Evolutionary conservation across 1,140 invertebrate species (phyloP).

Genomic region (Tenebrio molitor): DNA sequence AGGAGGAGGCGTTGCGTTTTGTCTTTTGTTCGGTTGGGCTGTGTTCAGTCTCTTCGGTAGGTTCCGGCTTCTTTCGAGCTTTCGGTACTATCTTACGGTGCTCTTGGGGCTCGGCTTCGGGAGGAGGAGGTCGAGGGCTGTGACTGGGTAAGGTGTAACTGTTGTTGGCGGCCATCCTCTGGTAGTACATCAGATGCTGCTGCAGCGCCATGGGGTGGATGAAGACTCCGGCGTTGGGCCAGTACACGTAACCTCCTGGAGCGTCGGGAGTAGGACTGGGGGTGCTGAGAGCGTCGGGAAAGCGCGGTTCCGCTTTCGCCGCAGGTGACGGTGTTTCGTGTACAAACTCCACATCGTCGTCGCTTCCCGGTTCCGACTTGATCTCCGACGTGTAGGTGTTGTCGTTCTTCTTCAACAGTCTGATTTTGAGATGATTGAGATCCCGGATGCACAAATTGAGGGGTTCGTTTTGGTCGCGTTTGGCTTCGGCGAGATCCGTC

Average conservation of each 20-base stretch:
- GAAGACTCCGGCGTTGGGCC: conserved; percentile 78
- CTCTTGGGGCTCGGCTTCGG: conserved; percentile 35
- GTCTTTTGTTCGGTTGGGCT: conserved; percentile 64
- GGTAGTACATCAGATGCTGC: conserved; percentile 80
- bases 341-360: conserved; percentile 71
- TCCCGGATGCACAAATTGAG: conserved; percentile 88
- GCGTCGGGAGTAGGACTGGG: conserved; percentile 52
- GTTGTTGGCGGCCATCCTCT: conserved; percentile 73
- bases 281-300: conserved; percentile 52
- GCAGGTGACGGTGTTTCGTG: conserved; percentile 68
- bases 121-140: conserved; percentile 55
- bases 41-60: conserved; percentile 45
- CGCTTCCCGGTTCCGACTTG: conserved; percentile 71
- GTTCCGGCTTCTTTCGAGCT: conserved; percentile 41
- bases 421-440: conserved; percentile 75
- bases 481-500: conserved; percentile 31
- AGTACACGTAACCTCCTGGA: conserved; percentile 71
- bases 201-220: conserved; percentile 81
- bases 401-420: conserved; percentile 72
- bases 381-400: conserved; percentile 72
- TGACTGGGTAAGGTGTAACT: conserved; percentile 60
- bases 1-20: conserved; percentile 66
- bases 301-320: conserved; percentile 54
- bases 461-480: conserved; percentile 75
- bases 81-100: conserved; percentile 61